These are phyloP conservation scores for Tholera decimalis DNA, from an alignment of 2,888 invertebrate genomes.

Conservation along the genomic window DNA sequence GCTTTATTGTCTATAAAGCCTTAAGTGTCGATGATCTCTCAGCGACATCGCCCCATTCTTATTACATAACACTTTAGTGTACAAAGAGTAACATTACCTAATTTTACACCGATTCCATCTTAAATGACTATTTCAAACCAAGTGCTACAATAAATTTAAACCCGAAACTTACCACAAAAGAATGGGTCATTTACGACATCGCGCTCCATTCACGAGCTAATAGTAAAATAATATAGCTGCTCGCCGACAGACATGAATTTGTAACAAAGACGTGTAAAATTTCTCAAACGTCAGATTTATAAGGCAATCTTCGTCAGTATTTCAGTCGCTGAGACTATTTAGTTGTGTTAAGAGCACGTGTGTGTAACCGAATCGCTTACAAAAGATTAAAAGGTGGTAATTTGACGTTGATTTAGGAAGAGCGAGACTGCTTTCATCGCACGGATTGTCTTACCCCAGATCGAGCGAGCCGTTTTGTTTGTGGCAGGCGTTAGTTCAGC, in stretches of 20 bases:
- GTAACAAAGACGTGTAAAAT: slow-evolving; percentile 88
- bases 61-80: slow-evolving; percentile 70
- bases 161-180: slow-evolving; percentile 77
- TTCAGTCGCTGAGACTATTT: slow-evolving; percentile 77
- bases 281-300: slow-evolving; percentile 88
- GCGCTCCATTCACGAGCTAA: slow-evolving; percentile 80
- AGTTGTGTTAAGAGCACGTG: slow-evolving; percentile 82
- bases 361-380: slow-evolving; percentile 88
- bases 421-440: slow-evolving; percentile 82
- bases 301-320: slow-evolving; percentile 81
- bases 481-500: slow-evolving; percentile 59
- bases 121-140: slow-evolving; percentile 73
- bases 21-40: slow-evolving; percentile 81
- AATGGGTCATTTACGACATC: slow-evolving; percentile 84
- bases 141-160: slow-evolving; percentile 79
- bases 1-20: slow-evolving; percentile 87
- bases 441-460: slow-evolving; percentile 84
- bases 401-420: slow-evolving; percentile 90
- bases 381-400: slow-evolving; percentile 90
- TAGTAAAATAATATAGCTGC: slow-evolving; percentile 84
- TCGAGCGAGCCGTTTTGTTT: slow-evolving; percentile 79
- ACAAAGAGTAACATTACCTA: slow-evolving; percentile 70
- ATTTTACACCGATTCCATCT: slow-evolving; percentile 71
- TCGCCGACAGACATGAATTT: slow-evolving; percentile 81
- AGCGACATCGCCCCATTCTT: slow-evolving; percentile 69